Evolutionary conservation across 1,140 invertebrate genomes (phyloP), one percentile per base, ranked within the genome.

Genomic region (Polypedilum pembai): DNA sequence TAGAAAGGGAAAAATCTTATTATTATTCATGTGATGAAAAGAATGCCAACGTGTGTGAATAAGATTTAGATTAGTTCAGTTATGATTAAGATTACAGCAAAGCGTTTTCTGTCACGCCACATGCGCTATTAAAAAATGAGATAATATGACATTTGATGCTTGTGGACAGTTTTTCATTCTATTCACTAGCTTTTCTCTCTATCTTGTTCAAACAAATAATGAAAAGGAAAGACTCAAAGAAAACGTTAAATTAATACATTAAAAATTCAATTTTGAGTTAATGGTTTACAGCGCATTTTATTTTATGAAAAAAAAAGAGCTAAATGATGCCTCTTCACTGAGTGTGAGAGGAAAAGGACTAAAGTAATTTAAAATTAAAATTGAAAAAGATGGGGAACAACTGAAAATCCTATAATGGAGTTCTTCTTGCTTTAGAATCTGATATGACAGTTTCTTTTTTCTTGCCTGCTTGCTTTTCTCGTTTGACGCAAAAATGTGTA

Each of bases 301-400:
- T 8, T 15, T 69, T 18, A 69, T 69, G 65, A 8, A 69, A 21
- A 69, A 66, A 66, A 20, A 20, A 18, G 17, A 69, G 18, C n/a
- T 12, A 56, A 56, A 56, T 56, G 12, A 56, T 56, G 45, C n/a
- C 45, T 56, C 45, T n/a, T 56, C 45, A 56, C n/a, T 12, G 45
- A 56, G 24, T 33, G 24, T 3, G 24, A 33, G 24, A 33, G 5
- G 12, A 56, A 56, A 56, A 56, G 45, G 45, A 56, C 45, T 69
- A 69, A 69, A 69, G 65, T 69, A 69, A 69, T 69, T 69, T 69
- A 69, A 69, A 69, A 69, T 69, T 69, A 69, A 69, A 69, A 69
- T 69, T 69, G 65, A 69, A 69, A 69, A 69, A 20, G 65, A 33
- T 33, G 65, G 20, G 20, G 20, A 69, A 69, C 17, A 21, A 18